Base-by-base conservation (phyloP, 2,113 vertebrate species). In the Oreochromis niloticus region DNA sequence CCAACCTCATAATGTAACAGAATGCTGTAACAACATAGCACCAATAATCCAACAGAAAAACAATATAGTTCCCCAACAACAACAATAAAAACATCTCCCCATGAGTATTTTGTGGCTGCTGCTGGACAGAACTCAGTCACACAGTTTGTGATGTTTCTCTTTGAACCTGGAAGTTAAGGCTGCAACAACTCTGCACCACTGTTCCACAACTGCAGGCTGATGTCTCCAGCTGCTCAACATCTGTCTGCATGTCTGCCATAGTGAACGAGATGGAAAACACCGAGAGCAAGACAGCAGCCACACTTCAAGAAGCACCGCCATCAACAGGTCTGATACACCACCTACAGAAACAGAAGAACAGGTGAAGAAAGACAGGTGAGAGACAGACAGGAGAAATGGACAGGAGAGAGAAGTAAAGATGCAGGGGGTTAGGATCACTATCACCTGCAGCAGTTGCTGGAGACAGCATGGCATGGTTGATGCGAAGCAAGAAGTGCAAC, bases 161-260 rank as follows among this genome's bases (percentile, higher is more conserved):
- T 7, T 43, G 34, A 81, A 98, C 98, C 98, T 98, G 90, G 98
- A 97, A 3, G 98, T 99, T 10, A 99, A 97, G 4, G 97, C 97
- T 88, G 97, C 97, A 83, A 97, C 97, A 83, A 97, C 97, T 89
- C 97, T 97, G 95, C 97, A 98, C 98, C 98, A 99, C 92, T 98
- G 98, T 83, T 98, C 97, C 63, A 99, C 98, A 54, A 98, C 98
- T 4, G 97, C 97, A 2, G 97, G 97, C 90, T 98, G 97, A 92
- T 98, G 98, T 91, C 97, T 96, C 97, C 98, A 99, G 95, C 98
- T 97, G 84, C 97, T 97, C 93, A 99, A 95, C 98, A 98, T 98
- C 94, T 98, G 98, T 95, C 97, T 97, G 92, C 97, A 97, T 43
- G 97, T 98, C 93, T 97, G 97, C 98, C 98, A 99, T 55, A 98